Percentiles rank a stretch among this genome's conserved stretches.
Conservation (phyloP, 92 coral and sea anemone genomes). For the Ricordea florida region DNA sequence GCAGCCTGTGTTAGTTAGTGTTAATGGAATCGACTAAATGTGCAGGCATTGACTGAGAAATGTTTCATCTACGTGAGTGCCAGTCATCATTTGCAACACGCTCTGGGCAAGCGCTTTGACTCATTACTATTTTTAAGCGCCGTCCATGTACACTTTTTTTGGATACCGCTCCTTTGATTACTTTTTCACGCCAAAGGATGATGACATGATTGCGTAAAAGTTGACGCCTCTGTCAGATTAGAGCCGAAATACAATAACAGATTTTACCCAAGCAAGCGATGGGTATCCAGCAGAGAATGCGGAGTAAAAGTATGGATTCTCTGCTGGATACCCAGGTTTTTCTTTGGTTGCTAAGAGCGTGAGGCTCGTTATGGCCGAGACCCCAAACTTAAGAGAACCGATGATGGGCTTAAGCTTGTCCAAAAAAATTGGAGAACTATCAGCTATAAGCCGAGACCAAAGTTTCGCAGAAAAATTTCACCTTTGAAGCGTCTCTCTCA, state of each 20-base stretch:
- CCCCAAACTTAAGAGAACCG: too few relatives aligned
- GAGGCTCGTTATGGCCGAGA: background rate
- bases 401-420: too few relatives aligned
- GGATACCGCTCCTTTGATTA: background rate
- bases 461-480: too few relatives aligned
- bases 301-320: background rate
- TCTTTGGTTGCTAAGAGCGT: background rate
- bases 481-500: too few relatives aligned
- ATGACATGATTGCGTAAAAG: background rate
- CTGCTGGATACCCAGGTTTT: background rate
- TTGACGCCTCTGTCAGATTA: background rate
- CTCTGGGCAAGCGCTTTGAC: background rate
- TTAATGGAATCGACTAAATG: too few relatives aligned
- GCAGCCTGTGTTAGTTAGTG: too few relatives aligned
- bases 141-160: background rate
- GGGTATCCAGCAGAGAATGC: background rate
- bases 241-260: background rate
- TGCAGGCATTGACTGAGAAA: too few relatives aligned
- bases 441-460: too few relatives aligned
- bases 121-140: background rate
- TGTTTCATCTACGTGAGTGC: background rate
- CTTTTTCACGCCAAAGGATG: background rate
- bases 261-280: background rate
- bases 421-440: too few relatives aligned
- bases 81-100: background rate